Base-by-base conservation (phyloP, 2,888 invertebrate genomes). In the Stenoptilia bipunctidactyla region DNA sequence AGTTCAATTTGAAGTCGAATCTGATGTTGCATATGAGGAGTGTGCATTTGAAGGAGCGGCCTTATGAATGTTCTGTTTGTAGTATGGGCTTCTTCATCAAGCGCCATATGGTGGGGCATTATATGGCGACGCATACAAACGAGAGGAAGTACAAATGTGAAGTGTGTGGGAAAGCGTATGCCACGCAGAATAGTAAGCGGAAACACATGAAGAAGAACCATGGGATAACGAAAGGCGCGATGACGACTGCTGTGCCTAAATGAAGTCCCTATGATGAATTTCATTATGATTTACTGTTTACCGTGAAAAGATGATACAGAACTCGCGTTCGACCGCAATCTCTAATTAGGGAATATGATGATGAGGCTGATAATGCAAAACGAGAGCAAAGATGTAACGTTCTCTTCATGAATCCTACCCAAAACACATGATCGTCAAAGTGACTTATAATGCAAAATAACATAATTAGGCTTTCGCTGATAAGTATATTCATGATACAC, bases 131-230 rank as follows among this genome's bases (percentile, higher is more conserved):
- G 9, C 82, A 82, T 40, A 82, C 82, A 0, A 85, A 85, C 37
- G 86, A 86, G 33, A 75, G 83, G 25, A 80, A 76, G 14, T 87
- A 85, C 42, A 84, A 87, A 40, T 89, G 89, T 47, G 86, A 88
- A 10, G 69, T 87, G 0, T 89, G 89, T 48, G 85, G 86, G 0
- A 87, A 86, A 40, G 86, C 85, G 47, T 86, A 79, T 40, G 77
- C 77, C 0, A 82, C 79, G 2, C 76, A 77, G 50, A 77, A 70
- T 37, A 76, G 79, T 42, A 69, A 64, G 37, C 51, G 74, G 15
- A 77, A 76, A 43, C 82, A 82, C 43, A 70, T 82, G 75, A 82
- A 74, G 54, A 82, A 77, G 42, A 79, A 71, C 43, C 80, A 80
- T 38, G 79, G 70, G 1, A 61, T 71, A 4, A 48, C 61, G 0